These are phyloP conservation scores for Coptodon rendalli DNA, from an alignment of 2,113 vertebrate species.

Conservation along the genomic window DNA sequence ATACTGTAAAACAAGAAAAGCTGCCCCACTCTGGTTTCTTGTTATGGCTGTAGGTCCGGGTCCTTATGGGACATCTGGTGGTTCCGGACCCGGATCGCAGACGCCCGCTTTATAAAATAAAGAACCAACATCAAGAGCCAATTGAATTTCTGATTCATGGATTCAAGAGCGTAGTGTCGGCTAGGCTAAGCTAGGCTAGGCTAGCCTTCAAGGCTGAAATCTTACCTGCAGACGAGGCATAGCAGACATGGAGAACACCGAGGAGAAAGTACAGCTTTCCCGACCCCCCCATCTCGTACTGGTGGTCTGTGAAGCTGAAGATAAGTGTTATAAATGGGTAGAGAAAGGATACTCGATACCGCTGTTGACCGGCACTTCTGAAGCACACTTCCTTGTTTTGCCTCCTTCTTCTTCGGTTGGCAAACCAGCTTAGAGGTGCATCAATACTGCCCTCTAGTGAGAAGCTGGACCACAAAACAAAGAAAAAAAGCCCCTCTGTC, in stretches of 20 bases:
- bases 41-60: fast-evolving
- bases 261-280: background rate
- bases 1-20: background rate
- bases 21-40: background rate
- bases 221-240: background rate
- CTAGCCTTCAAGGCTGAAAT: background rate
- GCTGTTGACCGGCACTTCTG: fast-evolving
- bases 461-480: fast-evolving
- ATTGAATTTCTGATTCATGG: background rate
- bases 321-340: background rate
- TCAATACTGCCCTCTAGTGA: background rate
- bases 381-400: background rate
- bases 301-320: background rate
- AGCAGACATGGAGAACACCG: background rate
- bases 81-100: background rate
- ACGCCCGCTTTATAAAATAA: background rate
- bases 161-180: background rate
- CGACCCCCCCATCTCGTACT: background rate
- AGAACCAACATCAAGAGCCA: background rate
- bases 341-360: fast-evolving
- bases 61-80: background rate
- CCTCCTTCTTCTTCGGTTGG: fast-evolving
- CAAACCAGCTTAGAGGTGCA: background rate
- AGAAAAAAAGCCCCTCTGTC: background rate
- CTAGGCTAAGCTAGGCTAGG: background rate